Percentiles rank a stretch among this genome's conserved stretches.
Evolutionary conservation across 92 coral and sea anemone genomes (phyloP).

Genomic region (Siderastrea radians): DNA sequence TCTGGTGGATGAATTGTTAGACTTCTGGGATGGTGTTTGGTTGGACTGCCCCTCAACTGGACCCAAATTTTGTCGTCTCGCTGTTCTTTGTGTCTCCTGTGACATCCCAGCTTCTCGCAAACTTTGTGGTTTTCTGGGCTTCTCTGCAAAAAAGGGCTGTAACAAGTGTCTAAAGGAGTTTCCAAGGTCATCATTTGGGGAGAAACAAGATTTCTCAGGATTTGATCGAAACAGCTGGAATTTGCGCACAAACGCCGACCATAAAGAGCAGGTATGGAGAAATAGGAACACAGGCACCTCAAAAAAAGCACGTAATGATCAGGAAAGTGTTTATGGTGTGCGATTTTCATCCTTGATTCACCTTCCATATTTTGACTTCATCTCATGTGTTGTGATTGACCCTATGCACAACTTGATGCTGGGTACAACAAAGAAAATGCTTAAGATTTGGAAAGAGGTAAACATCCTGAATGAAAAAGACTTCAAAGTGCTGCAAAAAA

Average conservation of each 20-base stretch:
- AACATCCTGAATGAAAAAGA: slow-evolving; percentile 30
- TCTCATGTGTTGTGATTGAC: slow-evolving; percentile 46
- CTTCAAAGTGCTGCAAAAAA: slow-evolving; percentile 33
- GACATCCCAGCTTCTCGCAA: slow-evolving; percentile 64
- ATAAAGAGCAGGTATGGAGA: slow-evolving; percentile 15
- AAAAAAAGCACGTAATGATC: background rate
- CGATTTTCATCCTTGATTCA: slow-evolving; percentile 33
- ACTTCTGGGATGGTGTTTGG: slow-evolving; percentile 48
- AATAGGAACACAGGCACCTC: background rate
- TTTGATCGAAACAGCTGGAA: slow-evolving; percentile 47
- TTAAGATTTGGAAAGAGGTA: slow-evolving; percentile 20
- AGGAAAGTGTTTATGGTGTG: slow-evolving; percentile 44
- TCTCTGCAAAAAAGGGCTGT: slow-evolving; percentile 40
- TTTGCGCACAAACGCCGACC: slow-evolving; percentile 4
- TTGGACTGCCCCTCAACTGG: slow-evolving; percentile 34
- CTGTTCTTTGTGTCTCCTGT: slow-evolving; percentile 46
- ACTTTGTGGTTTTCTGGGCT: slow-evolving; percentile 52
- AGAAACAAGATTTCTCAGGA: slow-evolving; percentile 55
- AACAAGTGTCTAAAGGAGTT: slow-evolving; percentile 57
- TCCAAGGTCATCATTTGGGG: slow-evolving; percentile 54
- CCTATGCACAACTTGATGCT: slow-evolving; percentile 59
- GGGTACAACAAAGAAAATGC: slow-evolving; percentile 43
- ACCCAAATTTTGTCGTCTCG: slow-evolving; percentile 25
- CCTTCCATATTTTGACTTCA: slow-evolving; percentile 40
- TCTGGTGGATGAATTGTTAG: slow-evolving; percentile 26